Evolutionary conservation across 2,113 vertebrate genomes (phyloP).

Genomic region (Dasypus novemcinctus): DNA sequence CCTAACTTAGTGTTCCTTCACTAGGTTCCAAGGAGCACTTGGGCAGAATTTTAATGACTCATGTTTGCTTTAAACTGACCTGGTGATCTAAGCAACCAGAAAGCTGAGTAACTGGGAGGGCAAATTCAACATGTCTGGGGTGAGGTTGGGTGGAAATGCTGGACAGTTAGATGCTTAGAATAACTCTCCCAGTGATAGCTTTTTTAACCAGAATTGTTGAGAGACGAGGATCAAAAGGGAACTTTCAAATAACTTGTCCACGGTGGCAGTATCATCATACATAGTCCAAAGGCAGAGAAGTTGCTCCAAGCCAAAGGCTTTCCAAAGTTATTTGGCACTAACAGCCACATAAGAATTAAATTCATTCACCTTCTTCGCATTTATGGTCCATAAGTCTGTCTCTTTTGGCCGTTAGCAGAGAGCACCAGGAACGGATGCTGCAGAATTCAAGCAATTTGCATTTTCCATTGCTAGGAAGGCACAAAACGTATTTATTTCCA

Average conservation of each 20-base stretch:
- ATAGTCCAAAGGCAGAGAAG: neutral
- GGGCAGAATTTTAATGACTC: constrained; percentile 60
- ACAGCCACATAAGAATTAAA: neutral
- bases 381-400: neutral
- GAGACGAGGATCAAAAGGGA: neutral
- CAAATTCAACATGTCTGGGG: neutral
- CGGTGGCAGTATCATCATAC: neutral
- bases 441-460: constrained; percentile 23
- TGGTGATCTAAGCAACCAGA: neutral
- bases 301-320: neutral
- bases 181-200: neutral
- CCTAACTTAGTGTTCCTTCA: constrained; percentile 59
- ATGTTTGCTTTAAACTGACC: neutral
- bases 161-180: neutral
- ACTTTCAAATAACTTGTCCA: neutral
- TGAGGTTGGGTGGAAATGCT: too few species aligned
- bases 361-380: neutral
- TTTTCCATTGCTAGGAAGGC: constrained; percentile 45
- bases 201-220: neutral
- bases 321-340: neutral
- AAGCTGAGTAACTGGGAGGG: neutral
- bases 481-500: neutral
- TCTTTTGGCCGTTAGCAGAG: constrained; percentile 30
- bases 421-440: neutral
- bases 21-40: constrained; percentile 12